phyloP scores from a whole-genome alignment of 2,113 vertebrate genomes.

The Eulemur rufifrons region DNA sequence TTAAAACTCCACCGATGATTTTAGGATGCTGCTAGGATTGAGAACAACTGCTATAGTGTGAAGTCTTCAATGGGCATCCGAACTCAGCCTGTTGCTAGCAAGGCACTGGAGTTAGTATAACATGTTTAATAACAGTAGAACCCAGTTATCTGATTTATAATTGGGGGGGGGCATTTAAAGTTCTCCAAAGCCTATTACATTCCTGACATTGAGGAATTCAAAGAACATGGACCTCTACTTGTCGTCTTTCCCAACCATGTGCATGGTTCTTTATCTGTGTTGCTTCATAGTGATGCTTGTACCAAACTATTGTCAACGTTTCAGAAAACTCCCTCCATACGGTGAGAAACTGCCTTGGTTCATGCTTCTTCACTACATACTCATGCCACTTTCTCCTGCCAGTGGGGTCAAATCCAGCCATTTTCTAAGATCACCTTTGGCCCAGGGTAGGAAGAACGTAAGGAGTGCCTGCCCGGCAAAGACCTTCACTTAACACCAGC shows the following conservation, averaged over 20 bases:
- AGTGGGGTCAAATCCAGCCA: not conserved
- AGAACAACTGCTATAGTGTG: not conserved
- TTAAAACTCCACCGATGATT: not conserved
- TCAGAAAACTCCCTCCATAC: not conserved
- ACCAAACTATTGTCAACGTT: not conserved
- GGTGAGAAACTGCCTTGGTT: not conserved
- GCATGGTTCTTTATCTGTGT: not conserved
- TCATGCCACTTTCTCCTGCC: not conserved
- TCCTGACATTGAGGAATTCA: not conserved
- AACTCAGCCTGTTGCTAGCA: not conserved
- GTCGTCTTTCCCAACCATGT: not conserved
- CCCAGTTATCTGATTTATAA: not conserved
- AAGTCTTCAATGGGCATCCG: not conserved
- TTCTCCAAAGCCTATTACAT: not conserved
- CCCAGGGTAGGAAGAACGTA: not conserved
- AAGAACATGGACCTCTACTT: not conserved
- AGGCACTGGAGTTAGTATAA: not conserved
- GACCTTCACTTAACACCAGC: not conserved
- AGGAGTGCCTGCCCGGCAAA: not conserved
- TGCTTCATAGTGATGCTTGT: not conserved
- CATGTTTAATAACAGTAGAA: not conserved
- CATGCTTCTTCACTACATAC: not conserved
- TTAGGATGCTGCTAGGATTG: not conserved
- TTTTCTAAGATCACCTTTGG: not conserved
- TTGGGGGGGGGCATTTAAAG: not conserved